Percentiles rank a stretch among this genome's conserved stretches.
phyloP scores from a whole-genome alignment of 2,888 invertebrate species.

The Calameuta pallipes region DNA sequence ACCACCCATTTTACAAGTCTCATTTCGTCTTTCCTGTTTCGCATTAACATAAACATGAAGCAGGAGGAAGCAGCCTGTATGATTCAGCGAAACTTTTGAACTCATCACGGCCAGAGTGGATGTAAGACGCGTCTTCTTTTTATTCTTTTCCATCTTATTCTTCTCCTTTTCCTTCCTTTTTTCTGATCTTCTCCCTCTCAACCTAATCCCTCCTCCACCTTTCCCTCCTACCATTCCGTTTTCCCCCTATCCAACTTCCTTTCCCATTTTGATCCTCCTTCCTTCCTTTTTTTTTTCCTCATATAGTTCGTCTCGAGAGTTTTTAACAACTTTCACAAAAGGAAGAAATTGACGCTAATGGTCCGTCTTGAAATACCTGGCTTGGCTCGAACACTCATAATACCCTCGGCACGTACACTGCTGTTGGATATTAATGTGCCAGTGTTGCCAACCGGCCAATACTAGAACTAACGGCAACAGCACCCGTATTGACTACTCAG shows the following conservation, averaged over 20 bases:
- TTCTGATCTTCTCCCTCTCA: not conserved
- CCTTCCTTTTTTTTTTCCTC: not conserved
- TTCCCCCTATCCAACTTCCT: not conserved
- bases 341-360: constrained; percentile 20
- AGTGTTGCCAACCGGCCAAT: not conserved
- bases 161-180: not conserved
- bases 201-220: not conserved
- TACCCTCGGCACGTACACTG: not conserved
- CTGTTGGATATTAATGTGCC: not conserved
- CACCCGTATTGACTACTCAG: constrained; percentile 3
- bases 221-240: not conserved
- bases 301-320: constrained; percentile 8
- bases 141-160: not conserved
- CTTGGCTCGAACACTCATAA: not conserved
- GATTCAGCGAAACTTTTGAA: constrained; percentile 18
- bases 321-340: constrained; percentile 20
- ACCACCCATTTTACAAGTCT: constrained; percentile 8
- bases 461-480: not conserved
- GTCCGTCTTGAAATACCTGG: constrained; percentile 10
- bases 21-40: constrained; percentile 3
- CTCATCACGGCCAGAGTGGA: constrained; percentile 10
- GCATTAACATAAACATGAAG: constrained; percentile 30
- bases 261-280: constrained; percentile 3
- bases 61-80: constrained; percentile 10
- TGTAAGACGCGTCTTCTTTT: not conserved